phyloP scores from a whole-genome alignment of 2,113 vertebrate species.

The Campylorhamphus procurvoides region DNA sequence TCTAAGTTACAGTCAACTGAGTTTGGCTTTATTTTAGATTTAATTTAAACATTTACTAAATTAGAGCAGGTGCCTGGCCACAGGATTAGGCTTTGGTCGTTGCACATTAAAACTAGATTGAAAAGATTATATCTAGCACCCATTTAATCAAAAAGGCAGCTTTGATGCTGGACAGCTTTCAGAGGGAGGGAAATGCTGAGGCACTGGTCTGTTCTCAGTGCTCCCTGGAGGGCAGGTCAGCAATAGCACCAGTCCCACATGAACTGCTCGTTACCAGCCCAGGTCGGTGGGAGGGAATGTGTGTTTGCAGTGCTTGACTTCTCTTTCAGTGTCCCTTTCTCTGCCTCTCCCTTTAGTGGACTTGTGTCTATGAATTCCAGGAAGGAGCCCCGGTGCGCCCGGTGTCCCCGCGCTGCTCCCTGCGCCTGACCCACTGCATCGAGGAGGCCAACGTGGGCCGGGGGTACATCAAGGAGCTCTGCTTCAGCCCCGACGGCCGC shows the following conservation, averaged over 20 bases:
- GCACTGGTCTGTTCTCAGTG: background rate
- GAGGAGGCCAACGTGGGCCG: slow-evolving; percentile 97
- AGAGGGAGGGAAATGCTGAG: background rate
- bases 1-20: background rate
- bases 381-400: slow-evolving; percentile 84
- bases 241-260: background rate
- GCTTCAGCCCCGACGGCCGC: slow-evolving; percentile 96
- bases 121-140: background rate
- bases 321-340: slow-evolving; percentile 42
- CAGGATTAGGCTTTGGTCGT: background rate
- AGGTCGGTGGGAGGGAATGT: background rate
- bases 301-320: background rate
- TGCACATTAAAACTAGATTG: background rate
- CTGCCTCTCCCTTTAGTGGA: slow-evolving; percentile 84
- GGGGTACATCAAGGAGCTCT: slow-evolving; percentile 98
- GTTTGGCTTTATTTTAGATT: background rate
- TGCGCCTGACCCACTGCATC: slow-evolving; percentile 94
- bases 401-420: slow-evolving; percentile 90
- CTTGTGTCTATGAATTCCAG: slow-evolving; percentile 99
- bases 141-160: background rate
- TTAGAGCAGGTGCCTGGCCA: background rate
- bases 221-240: background rate
- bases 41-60: background rate
- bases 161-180: background rate
- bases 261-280: accelerated